Conservation (phyloP, 2,888 invertebrate genomes). For the Abrostola triplasia region DNA sequence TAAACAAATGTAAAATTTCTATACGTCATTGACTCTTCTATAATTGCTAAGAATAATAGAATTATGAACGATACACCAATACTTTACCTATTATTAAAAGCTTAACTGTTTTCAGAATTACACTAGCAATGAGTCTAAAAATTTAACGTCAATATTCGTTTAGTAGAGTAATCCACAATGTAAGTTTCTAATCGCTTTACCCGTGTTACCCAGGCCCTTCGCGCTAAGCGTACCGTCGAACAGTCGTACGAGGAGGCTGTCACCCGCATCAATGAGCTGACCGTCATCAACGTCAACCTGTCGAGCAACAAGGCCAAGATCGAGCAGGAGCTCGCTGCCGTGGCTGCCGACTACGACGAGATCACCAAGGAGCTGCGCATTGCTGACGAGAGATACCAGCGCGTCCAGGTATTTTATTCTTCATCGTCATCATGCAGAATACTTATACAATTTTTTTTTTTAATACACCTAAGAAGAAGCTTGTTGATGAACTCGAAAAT, state of each 20-base stretch:
- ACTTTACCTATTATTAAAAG: too few species aligned
- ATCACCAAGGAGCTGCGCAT: slow-evolving; percentile 98
- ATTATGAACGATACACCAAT: too few species aligned
- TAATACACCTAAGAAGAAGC: too few species aligned
- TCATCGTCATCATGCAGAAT: neutral
- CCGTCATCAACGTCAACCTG: slow-evolving; percentile 98
- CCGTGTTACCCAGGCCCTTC: slow-evolving; percentile 90
- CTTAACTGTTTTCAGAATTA: neutral
- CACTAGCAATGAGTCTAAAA: neutral
- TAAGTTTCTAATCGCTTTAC: neutral
- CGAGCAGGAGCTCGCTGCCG: slow-evolving; percentile 96
- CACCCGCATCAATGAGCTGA: slow-evolving; percentile 97
- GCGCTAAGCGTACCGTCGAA: slow-evolving; percentile 97
- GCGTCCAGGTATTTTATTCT: slow-evolving; percentile 90
- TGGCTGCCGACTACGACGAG: slow-evolving; percentile 99
- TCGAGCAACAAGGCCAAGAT: slow-evolving; percentile 97
- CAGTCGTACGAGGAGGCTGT: slow-evolving; percentile 96
- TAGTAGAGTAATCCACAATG: too few species aligned
- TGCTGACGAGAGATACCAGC: slow-evolving; percentile 98
- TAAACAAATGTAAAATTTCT: neutral
- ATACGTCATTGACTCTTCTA: neutral
- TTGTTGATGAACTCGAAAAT: neutral
- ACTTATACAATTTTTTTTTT: too few species aligned
- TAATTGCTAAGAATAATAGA: too few species aligned
- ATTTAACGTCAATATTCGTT: too few species aligned